These are phyloP conservation scores for Aphelinus atriplicis DNA, from an alignment of 1,140 invertebrate genomes.

Conservation along the genomic window DNA sequence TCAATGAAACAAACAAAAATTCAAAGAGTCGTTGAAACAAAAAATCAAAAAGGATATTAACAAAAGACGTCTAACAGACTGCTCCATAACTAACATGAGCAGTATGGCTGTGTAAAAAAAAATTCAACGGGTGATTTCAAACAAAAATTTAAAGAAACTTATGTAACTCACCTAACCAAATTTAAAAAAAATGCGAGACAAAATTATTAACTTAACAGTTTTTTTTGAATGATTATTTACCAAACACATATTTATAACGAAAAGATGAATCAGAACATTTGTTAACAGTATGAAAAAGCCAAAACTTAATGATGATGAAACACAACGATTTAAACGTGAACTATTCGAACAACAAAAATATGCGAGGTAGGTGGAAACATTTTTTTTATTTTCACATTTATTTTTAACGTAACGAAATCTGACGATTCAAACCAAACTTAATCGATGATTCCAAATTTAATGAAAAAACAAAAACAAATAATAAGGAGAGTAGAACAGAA, in stretches of 20 bases:
- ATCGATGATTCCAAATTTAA: slow-evolving; percentile 1
- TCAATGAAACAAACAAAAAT: slow-evolving; percentile 9
- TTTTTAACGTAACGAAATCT: slow-evolving; percentile 3
- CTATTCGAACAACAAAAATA: slow-evolving; percentile 1
- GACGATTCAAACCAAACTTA: slow-evolving; percentile 9
- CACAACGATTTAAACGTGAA: neutral
- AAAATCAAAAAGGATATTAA: slow-evolving; percentile 22
- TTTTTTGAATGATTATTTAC: no score
- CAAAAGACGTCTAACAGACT: neutral
- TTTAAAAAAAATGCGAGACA: no score
- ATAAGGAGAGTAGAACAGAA: neutral
- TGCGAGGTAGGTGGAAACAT: neutral
- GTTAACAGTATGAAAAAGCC: no score
- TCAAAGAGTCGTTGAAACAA: slow-evolving; percentile 27
- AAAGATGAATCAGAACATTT: no score
- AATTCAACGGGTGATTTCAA: neutral
- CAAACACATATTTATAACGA: no score
- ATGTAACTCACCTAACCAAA: no score
- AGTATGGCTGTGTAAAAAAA: neutral
- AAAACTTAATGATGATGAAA: neutral
- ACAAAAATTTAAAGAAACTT: neutral
- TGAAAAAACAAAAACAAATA: neutral
- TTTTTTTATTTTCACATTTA: slow-evolving; percentile 5
- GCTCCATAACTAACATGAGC: no score
- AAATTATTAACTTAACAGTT: no score